phyloP scores from a whole-genome alignment of 2,113 vertebrate species.

The Physeter macrocephalus region DNA sequence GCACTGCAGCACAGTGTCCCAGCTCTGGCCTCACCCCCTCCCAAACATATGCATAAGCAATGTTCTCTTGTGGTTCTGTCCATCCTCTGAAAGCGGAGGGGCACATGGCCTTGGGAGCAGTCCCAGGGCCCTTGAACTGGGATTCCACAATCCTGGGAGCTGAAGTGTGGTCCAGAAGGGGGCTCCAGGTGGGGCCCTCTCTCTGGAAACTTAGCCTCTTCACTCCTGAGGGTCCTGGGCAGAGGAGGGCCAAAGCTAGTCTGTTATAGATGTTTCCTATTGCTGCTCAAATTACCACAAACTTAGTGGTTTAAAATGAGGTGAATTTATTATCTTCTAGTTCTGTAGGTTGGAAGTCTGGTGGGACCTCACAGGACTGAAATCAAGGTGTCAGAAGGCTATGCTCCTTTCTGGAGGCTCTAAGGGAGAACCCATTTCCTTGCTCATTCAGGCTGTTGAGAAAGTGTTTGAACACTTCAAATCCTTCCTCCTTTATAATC shows the following conservation, averaged over 20 bases:
- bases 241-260: not conserved
- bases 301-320: not conserved
- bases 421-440: not conserved
- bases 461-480: not conserved
- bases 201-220: not conserved
- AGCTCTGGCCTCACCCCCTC: not conserved
- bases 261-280: not conserved
- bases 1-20: not conserved
- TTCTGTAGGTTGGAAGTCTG: not conserved
- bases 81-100: no score
- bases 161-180: no score
- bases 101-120: not conserved
- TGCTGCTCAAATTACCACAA: not conserved
- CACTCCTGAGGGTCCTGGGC: not conserved
- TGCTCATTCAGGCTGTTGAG: not conserved
- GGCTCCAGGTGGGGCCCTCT: not conserved
- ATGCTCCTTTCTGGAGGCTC: not conserved
- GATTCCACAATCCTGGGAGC: not conserved
- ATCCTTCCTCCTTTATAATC: not conserved
- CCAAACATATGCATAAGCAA: fast-evolving
- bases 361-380: not conserved
- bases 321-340: not conserved
- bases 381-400: not conserved
- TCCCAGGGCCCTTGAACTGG: not conserved
- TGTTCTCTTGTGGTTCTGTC: not conserved